These are phyloP conservation scores for Drosophila acutilabella DNA, from an alignment of 2,888 invertebrate genomes.

Conservation along the genomic window DNA sequence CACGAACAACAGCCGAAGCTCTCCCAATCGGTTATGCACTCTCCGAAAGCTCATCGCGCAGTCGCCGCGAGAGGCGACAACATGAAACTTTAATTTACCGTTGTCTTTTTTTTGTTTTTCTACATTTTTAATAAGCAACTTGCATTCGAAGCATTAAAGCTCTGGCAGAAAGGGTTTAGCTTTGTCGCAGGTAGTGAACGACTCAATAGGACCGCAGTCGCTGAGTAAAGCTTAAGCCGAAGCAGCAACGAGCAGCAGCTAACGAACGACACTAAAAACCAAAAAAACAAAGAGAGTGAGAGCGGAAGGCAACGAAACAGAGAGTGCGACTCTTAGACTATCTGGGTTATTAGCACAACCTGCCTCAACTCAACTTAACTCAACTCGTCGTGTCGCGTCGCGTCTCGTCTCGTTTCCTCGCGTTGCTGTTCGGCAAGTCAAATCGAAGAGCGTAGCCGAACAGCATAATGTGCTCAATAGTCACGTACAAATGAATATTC, in stretches of 20 bases:
- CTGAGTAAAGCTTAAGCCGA: conserved; percentile 33
- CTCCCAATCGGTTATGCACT: conserved; percentile 13
- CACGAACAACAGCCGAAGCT: conserved; percentile 35
- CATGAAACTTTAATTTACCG: conserved; percentile 74
- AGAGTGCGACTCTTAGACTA: conserved; percentile 56
- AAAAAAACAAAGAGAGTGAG: conserved; percentile 12
- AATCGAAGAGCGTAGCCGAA: conserved; percentile 45
- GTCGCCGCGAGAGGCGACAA: conserved; percentile 21
- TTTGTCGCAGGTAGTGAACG: conserved; percentile 48
- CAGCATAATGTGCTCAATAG: conserved; percentile 76
- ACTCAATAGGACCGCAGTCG: conserved; percentile 18
- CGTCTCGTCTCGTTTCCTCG: conserved; percentile 21
- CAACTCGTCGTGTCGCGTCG: conserved; percentile 29
- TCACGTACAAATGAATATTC: conserved; percentile 81
- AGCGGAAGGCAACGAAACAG: conserved; percentile 38
- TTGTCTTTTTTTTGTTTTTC: conserved; percentile 27
- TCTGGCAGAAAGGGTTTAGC: conserved; percentile 47
- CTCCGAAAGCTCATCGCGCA: conserved; percentile 34
- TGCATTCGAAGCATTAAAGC: conserved; percentile 27
- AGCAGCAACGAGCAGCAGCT: conserved; percentile 3
- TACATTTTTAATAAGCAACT: conserved; percentile 69
- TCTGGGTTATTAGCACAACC: conserved; percentile 81
- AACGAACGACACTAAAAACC: neutral
- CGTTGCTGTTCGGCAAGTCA: conserved; percentile 15
- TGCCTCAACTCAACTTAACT: conserved; percentile 67